Percentiles rank a stretch among this genome's conserved stretches.
These are phyloP conservation scores for Pseudachorutes palmiensis DNA, from an alignment of 1,140 invertebrate genomes.

Conservation along the genomic window DNA sequence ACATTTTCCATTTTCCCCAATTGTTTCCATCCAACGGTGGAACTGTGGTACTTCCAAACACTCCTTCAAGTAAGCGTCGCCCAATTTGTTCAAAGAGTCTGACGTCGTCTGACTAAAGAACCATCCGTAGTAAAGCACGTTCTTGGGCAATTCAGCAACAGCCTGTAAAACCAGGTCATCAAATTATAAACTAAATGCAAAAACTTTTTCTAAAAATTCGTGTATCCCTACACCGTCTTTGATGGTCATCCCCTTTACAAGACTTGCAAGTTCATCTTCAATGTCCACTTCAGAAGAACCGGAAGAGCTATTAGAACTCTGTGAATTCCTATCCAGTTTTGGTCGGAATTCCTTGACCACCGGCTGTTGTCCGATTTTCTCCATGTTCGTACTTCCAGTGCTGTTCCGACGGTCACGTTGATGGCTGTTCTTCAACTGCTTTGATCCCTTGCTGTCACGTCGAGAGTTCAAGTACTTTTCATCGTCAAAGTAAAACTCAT, in stretches of 20 bases:
- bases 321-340: not conserved
- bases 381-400: not conserved
- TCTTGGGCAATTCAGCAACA: conserved; percentile 16
- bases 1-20: not conserved
- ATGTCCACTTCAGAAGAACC: not conserved
- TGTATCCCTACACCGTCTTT: not conserved
- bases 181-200: not conserved
- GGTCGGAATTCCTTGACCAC: not conserved
- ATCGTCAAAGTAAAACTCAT: not conserved
- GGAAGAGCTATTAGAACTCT: not conserved
- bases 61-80: conserved; percentile 9
- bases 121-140: conserved; percentile 34
- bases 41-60: conserved; percentile 24
- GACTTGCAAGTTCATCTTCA: not conserved
- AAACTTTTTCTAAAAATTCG: not conserved
- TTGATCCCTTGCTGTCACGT: not conserved
- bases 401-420: not conserved
- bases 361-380: not conserved
- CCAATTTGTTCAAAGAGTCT: conserved; percentile 9
- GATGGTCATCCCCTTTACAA: not conserved
- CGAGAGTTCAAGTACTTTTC: not conserved
- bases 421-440: not conserved
- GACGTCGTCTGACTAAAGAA: conserved; percentile 26
- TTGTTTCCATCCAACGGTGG: conserved; percentile 10
- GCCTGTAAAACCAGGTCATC: not conserved